Evolutionary conservation across 2,888 invertebrate species (phyloP), one percentile per base, ranked within the genome.

Genomic region (Ernsta delagoae): DNA sequence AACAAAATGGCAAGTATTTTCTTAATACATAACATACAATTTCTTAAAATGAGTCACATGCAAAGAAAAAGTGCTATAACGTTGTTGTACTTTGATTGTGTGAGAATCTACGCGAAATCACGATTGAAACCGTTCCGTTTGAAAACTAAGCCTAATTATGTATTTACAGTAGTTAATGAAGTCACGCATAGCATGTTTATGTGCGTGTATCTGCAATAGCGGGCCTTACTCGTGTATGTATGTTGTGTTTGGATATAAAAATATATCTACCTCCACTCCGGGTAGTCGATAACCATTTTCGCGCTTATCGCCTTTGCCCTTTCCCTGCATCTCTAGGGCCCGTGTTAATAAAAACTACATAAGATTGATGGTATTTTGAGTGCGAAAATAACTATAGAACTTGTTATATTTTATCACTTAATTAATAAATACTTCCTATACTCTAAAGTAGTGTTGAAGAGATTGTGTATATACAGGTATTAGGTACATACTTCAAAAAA

Each of bases 1-100:
- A 78, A 67, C 71, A 81, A 79, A 84, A 87, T 90, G 91, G 91
- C 91, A 80, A 84, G 88, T 48, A 34, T 5, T 36, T 0, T n/a
- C 6, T 57, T 3, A 36, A 36, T 12, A 36, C 12, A 36, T 36
- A 36, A 3, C 4, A 57, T 7, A 11, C 7, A 6, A 8, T 6
- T 36, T 4, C 12, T 36, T 12, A 0, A 1, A 11, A 57, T 57
- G 8, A 4, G 54, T 54, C 31, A 11, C n/a, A n/a, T n/a, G 56
- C 11, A 31, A n/a, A 34, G 5, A 57, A 57, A 54, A 9, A 7
- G 54, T 36, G 34, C 7, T 48, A 12, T 34, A 60, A 12, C 7
- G 6, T 9, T 54, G 7, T 31, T 54, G 31, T 9, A 11, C 31
- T 5, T 9, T 9, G 31, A 7, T 54, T 31, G 31, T 54, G 31